Evolutionary conservation across 2,888 invertebrate species (phyloP), one percentile per base, ranked within the genome.

Genomic region (Phengaris arion): DNA sequence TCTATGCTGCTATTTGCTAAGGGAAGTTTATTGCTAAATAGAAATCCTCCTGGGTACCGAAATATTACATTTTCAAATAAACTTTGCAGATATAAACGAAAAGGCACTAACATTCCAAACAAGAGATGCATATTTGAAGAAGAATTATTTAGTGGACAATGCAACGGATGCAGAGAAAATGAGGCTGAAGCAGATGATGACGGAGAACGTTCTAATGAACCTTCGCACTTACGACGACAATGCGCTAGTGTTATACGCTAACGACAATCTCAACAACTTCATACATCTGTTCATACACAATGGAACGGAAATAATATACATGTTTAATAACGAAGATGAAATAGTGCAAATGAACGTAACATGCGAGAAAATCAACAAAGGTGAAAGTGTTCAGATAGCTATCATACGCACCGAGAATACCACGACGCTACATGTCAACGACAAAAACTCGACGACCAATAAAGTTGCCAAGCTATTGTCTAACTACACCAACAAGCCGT

Each of bases 261-360:
- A 98, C 85, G 98, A 99, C 87, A 97, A 98, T 87, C 93, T 97
- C 77, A 98, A 98, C 86, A 99, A 99, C 88, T 98, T 98, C 87
- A 96, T 98, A 74, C 98, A 98, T 87, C 90, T 98, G 51, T 97
- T 97, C 87, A 96, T 98, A 78, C 95, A 96, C 79, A 96, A 96
- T 78, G 96, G 96, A 13, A 96, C 96, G 9, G 95, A 96, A 89
- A 96, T 98, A 46, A 96, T 97, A 68, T 98, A 97, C 84, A 91
- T 97, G 4, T 98, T 97, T 87, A 98, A 98, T 86, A 95, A 96
- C 79, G 96, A 95, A 79, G 95, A 97, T 82, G 96, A 96, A 89
- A 97, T 97, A 80, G 94, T 96, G 80, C 96, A 97, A 87, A 95
- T 97, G 82, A 96, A 96, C 70, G 96, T 98, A 1, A 95, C 96